phyloP scores from a whole-genome alignment of 2,113 vertebrate species.

The Crotalus viridis region DNA sequence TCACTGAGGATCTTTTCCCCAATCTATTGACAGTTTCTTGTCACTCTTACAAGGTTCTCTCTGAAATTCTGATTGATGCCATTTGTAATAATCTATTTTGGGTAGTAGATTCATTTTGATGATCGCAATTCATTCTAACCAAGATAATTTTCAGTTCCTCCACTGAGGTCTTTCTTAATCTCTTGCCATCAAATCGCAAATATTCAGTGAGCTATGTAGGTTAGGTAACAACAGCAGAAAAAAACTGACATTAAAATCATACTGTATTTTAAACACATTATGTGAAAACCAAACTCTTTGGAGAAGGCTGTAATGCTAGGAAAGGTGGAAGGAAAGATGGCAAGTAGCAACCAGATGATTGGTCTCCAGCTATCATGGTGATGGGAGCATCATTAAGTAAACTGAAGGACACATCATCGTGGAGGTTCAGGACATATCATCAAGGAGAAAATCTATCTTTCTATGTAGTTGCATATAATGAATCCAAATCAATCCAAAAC shows the following conservation, averaged over 20 bases:
- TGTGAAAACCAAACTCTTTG: not conserved
- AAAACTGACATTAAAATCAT: not conserved
- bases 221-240: not conserved
- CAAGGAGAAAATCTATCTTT: not conserved
- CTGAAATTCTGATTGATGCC: not conserved
- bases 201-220: fast-evolving
- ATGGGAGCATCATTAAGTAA: not conserved
- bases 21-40: not conserved
- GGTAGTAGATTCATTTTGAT: not conserved
- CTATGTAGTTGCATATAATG: not conserved
- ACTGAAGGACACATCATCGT: not conserved
- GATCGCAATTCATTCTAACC: not conserved
- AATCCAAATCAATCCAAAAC: not conserved
- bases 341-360: not conserved
- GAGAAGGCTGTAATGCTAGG: not conserved
- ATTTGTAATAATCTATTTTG: not conserved
- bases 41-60: not conserved
- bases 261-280: not conserved
- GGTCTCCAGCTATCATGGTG: not conserved
- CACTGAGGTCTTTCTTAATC: not conserved
- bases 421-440: not conserved
- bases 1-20: not conserved
- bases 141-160: not conserved
- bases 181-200: not conserved
- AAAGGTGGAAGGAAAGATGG: not conserved